Evolutionary conservation across 2,113 vertebrate species (phyloP).

Genomic region (Siphamia tubifer): DNA sequence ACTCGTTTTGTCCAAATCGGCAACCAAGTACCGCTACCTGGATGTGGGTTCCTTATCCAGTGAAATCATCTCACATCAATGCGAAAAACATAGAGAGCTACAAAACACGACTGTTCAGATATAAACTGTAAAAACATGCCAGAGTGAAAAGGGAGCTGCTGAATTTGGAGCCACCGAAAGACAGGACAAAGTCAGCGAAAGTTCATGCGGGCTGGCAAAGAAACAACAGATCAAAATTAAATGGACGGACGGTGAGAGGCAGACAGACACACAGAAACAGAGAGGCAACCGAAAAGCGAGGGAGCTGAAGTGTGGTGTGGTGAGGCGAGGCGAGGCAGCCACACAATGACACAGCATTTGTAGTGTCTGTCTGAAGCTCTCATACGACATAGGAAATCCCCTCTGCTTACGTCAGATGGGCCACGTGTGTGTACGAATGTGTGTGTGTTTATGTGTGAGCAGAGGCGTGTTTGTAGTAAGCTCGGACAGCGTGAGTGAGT

Average conservation of each 20-base stretch:
- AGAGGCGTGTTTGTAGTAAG: slow-evolving; percentile 36
- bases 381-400: slow-evolving; percentile 70
- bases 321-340: slow-evolving; percentile 51
- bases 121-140: not conserved
- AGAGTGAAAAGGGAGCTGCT: not conserved
- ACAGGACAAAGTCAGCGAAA: slow-evolving; percentile 34
- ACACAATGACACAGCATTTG: slow-evolving; percentile 76
- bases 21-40: not conserved
- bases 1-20: not conserved
- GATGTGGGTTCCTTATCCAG: not conserved
- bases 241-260: slow-evolving; percentile 4
- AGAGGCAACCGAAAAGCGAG: slow-evolving; percentile 32
- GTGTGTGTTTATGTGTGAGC: slow-evolving; percentile 49
- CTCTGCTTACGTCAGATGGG: slow-evolving; percentile 71
- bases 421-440: slow-evolving; percentile 60
- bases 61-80: no score
- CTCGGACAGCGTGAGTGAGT: slow-evolving; percentile 13
- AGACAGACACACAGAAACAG: not conserved
- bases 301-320: slow-evolving; percentile 36
- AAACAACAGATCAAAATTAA: not conserved
- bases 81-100: not conserved
- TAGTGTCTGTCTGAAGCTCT: slow-evolving; percentile 65
- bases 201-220: slow-evolving; percentile 43
- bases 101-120: not conserved
- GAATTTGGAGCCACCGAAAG: not conserved